Evolutionary conservation across 2,888 invertebrate species (phyloP).

Genomic region (Drosophila fulvimacula): DNA sequence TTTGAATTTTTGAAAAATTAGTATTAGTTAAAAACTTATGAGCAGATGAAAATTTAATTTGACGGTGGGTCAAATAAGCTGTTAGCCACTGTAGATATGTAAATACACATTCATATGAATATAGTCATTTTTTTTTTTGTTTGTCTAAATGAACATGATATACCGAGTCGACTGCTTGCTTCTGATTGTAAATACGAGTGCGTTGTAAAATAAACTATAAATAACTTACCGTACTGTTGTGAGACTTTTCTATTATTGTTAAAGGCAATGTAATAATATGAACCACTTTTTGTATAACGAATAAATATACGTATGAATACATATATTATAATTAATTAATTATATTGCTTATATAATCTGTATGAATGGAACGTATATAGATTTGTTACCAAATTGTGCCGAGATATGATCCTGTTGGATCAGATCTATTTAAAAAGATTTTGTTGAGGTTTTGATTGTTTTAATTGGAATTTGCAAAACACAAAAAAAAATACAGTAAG

Average conservation of each 20-base stretch:
- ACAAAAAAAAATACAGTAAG: slow-evolving; percentile 44
- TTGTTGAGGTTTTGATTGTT: slow-evolving; percentile 27
- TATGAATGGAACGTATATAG: slow-evolving; percentile 2
- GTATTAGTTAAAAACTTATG: no score
- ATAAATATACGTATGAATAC: slow-evolving; percentile 22
- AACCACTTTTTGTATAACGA: slow-evolving; percentile 44
- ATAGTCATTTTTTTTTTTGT: slow-evolving; percentile 16
- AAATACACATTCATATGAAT: slow-evolving; percentile 4
- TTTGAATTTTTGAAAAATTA: no score
- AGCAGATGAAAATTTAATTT: no score
- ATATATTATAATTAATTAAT: slow-evolving; percentile 4
- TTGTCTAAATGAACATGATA: slow-evolving; percentile 19
- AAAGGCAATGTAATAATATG: slow-evolving; percentile 19
- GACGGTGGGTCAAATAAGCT: no score
- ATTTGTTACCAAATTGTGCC: slow-evolving; percentile 5
- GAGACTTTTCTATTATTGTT: slow-evolving; percentile 14
- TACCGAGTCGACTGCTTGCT: slow-evolving; percentile 9
- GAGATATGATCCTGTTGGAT: slow-evolving; percentile 40
- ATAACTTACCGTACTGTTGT: slow-evolving; percentile 36
- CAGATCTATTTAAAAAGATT: slow-evolving; percentile 37
- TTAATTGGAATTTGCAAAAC: slow-evolving; percentile 54
- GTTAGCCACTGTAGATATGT: background rate
- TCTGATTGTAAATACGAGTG: background rate
- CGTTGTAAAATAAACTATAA: background rate
- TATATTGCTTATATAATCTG: slow-evolving; percentile 11